Base-by-base conservation (phyloP, 2,797 vertebrate genomes). In the Anabas testudineus region DNA sequence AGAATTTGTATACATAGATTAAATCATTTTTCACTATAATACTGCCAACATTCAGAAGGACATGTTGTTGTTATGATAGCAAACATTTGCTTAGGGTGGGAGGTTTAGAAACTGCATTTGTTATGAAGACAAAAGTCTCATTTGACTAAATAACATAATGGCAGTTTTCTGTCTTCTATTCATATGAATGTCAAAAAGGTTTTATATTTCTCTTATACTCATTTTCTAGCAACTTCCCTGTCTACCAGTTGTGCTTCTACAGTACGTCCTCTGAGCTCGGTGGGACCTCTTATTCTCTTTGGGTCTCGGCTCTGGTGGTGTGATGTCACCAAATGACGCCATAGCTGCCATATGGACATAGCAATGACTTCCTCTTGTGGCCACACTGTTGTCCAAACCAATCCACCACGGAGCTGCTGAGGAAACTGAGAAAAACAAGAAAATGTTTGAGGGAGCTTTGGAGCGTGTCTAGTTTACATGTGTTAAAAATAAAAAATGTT, bases 311-410 rank as follows among this genome's bases (percentile, higher is more conserved):
- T 85, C 68, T 81, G 73, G 77, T 78, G 71, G 43, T 51, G 69
- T 91, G 89, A 91, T 74, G 84, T 91, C 85, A 88, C 73, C 61
- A 56, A 39, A 74, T 88, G 87, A 92, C 43, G 76, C 67, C 78
- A 86, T 68, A 69, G 67, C 63, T 66, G 74, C 87, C 79, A 89
- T 91, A 87, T 93, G 90, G 91, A 79, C 80, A 68, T 67, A 63
- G 71, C 67, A 76, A 75, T 83, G 71, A 77, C 79, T 88, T 91
- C 77, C 82, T 87, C 77, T 89, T 82, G 80, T 80, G 78, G 68
- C 66, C 28, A 58, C 1, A 9, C 65, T 62, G 51, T 74, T 71
- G 46, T 68, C 65, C 71, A 88, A 69, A 87, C 85, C 73, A 76
- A 62, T 75, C 65, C 63, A 65, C 76, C 61, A 36, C 73, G 51